Evolutionary conservation across 2,113 vertebrate genomes (phyloP), one percentile per base, ranked within the genome.

Genomic region (Lepus timidus): DNA sequence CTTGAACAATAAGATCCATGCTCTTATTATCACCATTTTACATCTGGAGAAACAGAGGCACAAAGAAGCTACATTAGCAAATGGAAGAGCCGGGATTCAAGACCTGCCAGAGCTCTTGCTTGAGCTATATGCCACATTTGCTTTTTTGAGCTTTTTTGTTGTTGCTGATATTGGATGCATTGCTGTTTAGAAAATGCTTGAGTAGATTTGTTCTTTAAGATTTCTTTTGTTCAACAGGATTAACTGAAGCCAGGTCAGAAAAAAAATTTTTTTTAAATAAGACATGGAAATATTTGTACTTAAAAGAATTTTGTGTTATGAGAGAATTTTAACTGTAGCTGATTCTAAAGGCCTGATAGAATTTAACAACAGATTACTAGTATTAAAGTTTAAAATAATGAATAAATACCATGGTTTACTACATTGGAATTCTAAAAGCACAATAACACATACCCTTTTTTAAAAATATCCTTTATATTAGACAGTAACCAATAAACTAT

Each of bases 341-440:
- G 52, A 83, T 86, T 81, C 84, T 62, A 83, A 89, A 90, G n/a
- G 13, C 79, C 17, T 80, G 70, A 19, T 79, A 74, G 88, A 96
- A 89, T 86, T 91, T 95, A 84, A 49, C 86, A 86, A 85, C n/a
- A 94, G 64, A 83, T 27, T 87, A 70, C 31, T 14, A 65, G 61
- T 25, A 80, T 91, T 90, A 93, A 94, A 96, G 6, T 92, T 86
- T 39, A 90, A 90, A 83, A 82, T 58, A 70, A 27, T 92, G 64
- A 83, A 64, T 79, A 80, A 86, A 64, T 95, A 39, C 71, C 49
- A 55, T 88, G 85, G 49, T 95, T 93, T 93, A 49, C 49, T 90
- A 16, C 49, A 44, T 91, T 91, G 88, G 61, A 83, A 88, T 80
- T 82, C 67, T 96, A 70, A 84, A 74, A 94, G 75, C 70, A 92